These are phyloP conservation scores for Darevskia mixta DNA, from an alignment of 2,797 vertebrate genomes.

Conservation along the genomic window DNA sequence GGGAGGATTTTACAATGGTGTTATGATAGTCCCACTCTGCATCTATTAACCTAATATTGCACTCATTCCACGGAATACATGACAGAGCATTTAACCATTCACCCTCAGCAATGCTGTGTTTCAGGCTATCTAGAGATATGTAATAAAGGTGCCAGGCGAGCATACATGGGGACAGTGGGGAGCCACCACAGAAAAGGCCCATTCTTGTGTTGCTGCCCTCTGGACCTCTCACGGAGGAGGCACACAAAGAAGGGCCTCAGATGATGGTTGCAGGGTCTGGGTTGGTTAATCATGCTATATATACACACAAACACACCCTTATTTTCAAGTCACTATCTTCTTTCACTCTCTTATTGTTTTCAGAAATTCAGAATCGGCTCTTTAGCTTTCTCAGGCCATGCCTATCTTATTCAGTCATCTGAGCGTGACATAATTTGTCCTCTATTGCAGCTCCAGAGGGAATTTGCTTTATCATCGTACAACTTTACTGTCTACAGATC, in stretches of 20 bases:
- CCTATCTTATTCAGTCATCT: not conserved
- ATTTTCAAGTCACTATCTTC: not conserved
- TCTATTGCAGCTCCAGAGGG: not conserved
- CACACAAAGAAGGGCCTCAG: too few species aligned
- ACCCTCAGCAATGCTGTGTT: not conserved
- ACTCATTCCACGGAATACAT: constrained; percentile 13
- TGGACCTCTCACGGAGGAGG: too few species aligned
- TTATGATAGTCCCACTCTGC: not conserved
- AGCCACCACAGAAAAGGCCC: too few species aligned
- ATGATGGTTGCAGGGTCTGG: too few species aligned
- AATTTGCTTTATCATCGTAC: constrained; percentile 3
- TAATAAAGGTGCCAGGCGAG: too few species aligned
- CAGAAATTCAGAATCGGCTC: constrained; percentile 21
- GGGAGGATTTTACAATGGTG: constrained; percentile 22
- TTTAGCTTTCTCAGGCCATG: not conserved
- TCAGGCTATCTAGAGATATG: not conserved
- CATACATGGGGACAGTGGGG: too few species aligned
- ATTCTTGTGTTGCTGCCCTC: too few species aligned
- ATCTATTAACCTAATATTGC: constrained; percentile 12
- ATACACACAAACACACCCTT: not conserved
- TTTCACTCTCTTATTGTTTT: not conserved
- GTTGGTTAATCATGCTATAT: not conserved
- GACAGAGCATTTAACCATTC: not conserved
- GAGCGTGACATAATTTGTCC: not conserved
- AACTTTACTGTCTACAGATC: constrained; percentile 5